These are phyloP conservation scores for Drosophila saltans DNA, from an alignment of 1,140 invertebrate species.

Conservation along the genomic window DNA sequence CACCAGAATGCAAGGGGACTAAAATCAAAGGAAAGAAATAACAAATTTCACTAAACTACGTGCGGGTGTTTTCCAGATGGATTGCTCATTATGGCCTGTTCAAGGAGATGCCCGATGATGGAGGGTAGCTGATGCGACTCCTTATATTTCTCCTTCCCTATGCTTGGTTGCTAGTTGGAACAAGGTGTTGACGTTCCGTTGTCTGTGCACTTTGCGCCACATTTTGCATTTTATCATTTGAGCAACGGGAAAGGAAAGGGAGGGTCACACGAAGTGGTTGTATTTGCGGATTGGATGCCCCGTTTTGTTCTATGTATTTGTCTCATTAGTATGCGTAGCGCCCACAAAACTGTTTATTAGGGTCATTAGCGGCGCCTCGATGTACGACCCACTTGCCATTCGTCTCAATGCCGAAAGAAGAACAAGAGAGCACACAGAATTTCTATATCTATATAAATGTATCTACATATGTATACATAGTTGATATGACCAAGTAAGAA, in stretches of 20 bases:
- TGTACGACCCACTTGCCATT: constrained; percentile 36
- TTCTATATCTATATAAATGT: background rate
- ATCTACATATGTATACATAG: background rate
- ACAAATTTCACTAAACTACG: constrained; percentile 78
- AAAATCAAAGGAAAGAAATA: constrained; percentile 11
- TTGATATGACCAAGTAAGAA: background rate
- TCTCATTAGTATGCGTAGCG: constrained; percentile 75
- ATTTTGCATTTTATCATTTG: constrained; percentile 41
- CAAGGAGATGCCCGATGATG: constrained; percentile 33
- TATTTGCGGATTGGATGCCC: constrained; percentile 40
- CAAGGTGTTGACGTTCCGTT: constrained; percentile 69
- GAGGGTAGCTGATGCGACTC: background rate
- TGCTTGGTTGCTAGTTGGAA: constrained; percentile 2
- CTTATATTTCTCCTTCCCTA: background rate
- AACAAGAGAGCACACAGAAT: background rate
- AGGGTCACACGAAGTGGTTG: constrained; percentile 5
- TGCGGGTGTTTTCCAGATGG: constrained; percentile 78
- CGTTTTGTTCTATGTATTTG: constrained; percentile 23
- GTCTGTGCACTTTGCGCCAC: constrained; percentile 49
- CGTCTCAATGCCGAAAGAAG: background rate
- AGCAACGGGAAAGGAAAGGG: background rate
- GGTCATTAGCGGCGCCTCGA: constrained; percentile 74
- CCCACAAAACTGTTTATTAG: constrained; percentile 78
- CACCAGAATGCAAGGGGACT: constrained; percentile 6
- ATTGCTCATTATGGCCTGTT: constrained; percentile 68